Evolutionary conservation across 2,113 vertebrate species (phyloP).

Genomic region (Scortum barcoo): DNA sequence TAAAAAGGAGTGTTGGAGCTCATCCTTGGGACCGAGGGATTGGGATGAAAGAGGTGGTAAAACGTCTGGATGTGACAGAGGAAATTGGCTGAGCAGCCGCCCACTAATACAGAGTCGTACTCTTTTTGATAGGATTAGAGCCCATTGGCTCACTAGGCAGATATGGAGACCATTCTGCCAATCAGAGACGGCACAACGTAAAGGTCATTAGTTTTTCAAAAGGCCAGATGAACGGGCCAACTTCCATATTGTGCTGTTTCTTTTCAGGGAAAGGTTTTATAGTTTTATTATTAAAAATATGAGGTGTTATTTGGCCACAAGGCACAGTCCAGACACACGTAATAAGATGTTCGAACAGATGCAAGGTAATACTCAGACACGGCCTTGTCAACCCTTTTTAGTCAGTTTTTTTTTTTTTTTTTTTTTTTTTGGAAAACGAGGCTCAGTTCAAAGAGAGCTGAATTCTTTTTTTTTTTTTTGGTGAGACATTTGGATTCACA

Average conservation of each 20-base stretch:
- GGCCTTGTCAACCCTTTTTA: constrained; percentile 23
- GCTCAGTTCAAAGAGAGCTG: constrained; percentile 1
- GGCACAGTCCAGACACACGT: constrained; percentile 18
- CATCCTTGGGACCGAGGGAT: constrained; percentile 45
- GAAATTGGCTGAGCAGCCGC: constrained; percentile 54
- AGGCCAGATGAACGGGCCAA: neutral
- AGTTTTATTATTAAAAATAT: too few relatives aligned
- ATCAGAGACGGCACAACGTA: constrained; percentile 58
- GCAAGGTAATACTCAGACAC: neutral
- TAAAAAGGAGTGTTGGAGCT: constrained; percentile 48
- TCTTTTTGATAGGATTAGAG: constrained; percentile 72
- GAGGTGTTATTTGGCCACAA: constrained; percentile 13
- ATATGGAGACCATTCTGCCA: constrained; percentile 59
- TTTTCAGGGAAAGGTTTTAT: constrained; percentile 27
- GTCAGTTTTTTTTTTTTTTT: constrained; percentile 21
- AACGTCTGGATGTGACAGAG: constrained; percentile 52
- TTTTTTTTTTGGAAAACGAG: constrained; percentile 1
- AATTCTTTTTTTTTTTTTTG: constrained; percentile 28
- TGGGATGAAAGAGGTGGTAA: constrained; percentile 50
- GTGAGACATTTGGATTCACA: constrained; percentile 20
- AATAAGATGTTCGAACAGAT: too few relatives aligned
- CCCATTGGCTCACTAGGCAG: constrained; percentile 53
- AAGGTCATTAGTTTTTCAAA: constrained; percentile 48
- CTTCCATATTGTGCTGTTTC: neutral
- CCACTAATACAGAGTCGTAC: constrained; percentile 55